Evolutionary conservation across 2,888 invertebrate genomes (phyloP), one percentile per base, ranked within the genome.

Genomic region (Junonia oenone): DNA sequence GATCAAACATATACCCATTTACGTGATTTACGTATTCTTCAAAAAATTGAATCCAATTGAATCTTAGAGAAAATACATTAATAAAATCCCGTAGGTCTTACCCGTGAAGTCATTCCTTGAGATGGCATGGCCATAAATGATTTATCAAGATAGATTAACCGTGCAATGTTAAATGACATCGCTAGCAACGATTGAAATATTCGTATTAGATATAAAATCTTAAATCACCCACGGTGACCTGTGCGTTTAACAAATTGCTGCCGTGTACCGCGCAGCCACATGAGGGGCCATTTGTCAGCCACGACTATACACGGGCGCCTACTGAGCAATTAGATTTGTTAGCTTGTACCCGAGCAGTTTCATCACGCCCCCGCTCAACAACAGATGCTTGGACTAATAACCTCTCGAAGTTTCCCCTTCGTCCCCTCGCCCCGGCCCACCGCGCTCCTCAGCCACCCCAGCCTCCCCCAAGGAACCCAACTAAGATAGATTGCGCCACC

Each of bases 401-500:
- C 90, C 90, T 91, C 91, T 90, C 90, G 87, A 90, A 90, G 90
- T 90, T 90, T 83, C 89, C 86, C 85, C 84, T 76, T 72, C 64
- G 65, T 80, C 83, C 77, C 71, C 72, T 79, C 81, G 73, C 72
- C 76, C 76, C 71, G 71, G 74, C 75, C 86, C 76, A 80, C 69
- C 68, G 73, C 71, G 67, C 74, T 63, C 65, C 68, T 65, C 64
- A 62, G 68, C 76, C 72, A 77, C 87, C 90, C 80, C 78, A 80
- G 77, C 80, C 86, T 81, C 83, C 82, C 83, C 87, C 82, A 81
- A 70, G 71, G 91, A 83, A 91, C 91, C 92, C 93, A 93, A 93
- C 93, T 93, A 93, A 95, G 95, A 95, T 95, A 95, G 95, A 95
- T 95, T 94, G 94, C 94, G 93, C 94, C 94, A 94, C 94, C 95